A percentile compares a stretch with the other conserved stretches of the same genome.
phyloP scores from a whole-genome alignment of 2,113 vertebrate species.

The Dromas ardeola region DNA sequence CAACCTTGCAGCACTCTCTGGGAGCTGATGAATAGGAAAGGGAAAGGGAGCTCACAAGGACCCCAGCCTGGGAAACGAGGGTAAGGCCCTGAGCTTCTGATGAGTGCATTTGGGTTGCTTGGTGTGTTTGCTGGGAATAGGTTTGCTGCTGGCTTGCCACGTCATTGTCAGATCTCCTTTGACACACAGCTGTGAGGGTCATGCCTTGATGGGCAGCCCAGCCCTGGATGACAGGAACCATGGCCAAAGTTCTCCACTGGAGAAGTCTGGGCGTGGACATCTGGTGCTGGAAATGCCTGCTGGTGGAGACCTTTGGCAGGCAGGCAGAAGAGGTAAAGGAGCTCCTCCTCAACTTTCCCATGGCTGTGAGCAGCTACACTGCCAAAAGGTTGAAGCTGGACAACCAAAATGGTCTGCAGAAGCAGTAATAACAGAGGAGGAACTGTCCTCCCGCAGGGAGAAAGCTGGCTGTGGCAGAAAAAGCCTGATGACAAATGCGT shows the following conservation, averaged over 20 bases:
- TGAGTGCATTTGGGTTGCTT: background rate
- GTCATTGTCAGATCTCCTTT: background rate
- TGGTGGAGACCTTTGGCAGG: background rate
- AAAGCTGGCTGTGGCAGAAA: background rate
- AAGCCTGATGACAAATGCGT: background rate
- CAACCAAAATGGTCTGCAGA: background rate
- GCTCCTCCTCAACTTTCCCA: background rate
- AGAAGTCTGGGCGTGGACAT: background rate
- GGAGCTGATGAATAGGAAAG: background rate
- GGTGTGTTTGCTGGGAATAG: background rate
- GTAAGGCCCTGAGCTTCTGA: background rate
- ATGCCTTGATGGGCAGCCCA: background rate
- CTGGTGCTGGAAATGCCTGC: background rate
- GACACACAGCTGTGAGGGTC: background rate
- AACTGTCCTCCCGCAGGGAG: fast-evolving
- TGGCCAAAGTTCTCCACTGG: background rate
- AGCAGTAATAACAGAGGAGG: background rate
- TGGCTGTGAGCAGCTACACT: background rate
- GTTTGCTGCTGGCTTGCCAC: background rate
- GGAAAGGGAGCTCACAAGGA: background rate
- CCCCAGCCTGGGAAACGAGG: background rate
- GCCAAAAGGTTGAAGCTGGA: background rate
- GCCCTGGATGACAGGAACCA: background rate
- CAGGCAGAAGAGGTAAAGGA: background rate
- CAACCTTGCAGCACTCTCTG: background rate